phyloP scores from a whole-genome alignment of 2,888 invertebrate genomes.

The Nymphalis c-album region DNA sequence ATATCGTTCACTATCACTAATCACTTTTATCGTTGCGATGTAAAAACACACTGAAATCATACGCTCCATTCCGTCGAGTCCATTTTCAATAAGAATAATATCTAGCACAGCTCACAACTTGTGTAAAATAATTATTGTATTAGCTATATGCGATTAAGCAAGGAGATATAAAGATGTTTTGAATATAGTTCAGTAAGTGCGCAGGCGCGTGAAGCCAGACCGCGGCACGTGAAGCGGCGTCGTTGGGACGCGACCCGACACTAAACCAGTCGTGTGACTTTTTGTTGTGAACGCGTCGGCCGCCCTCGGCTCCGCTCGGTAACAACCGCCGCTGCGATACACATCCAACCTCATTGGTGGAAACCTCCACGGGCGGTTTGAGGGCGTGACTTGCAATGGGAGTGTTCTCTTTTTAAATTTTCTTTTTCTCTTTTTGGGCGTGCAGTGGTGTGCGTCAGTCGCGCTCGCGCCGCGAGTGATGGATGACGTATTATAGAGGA shows the following conservation, averaged over 20 bases:
- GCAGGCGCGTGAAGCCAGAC: conserved; percentile 57
- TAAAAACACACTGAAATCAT: conserved; percentile 76
- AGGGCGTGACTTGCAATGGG: conserved; percentile 71
- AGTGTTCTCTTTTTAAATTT: conserved; percentile 78
- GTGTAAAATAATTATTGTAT: conserved; percentile 32
- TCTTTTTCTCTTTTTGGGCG: conserved; percentile 79
- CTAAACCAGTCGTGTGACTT: conserved; percentile 79
- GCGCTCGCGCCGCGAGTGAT: conserved; percentile 72
- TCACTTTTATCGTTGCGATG: conserved; percentile 71
- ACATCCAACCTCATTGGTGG: conserved; percentile 52
- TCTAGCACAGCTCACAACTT: conserved; percentile 65
- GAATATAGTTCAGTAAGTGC: conserved; percentile 68
- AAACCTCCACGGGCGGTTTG: conserved; percentile 55
- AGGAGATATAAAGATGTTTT: conserved; percentile 49
- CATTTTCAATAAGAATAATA: conserved; percentile 58
- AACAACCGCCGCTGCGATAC: conserved; percentile 47
- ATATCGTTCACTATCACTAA: conserved; percentile 77
- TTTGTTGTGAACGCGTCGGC: conserved; percentile 78
- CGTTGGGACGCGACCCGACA: conserved; percentile 81
- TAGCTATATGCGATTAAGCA: conserved; percentile 17
- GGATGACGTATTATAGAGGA: conserved; percentile 63
- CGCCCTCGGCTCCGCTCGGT: conserved; percentile 64
- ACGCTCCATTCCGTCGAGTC: conserved; percentile 76
- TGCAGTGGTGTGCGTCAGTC: conserved; percentile 74
- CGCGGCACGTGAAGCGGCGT: conserved; percentile 75